These are phyloP conservation scores for Fabriciana adippe DNA, from an alignment of 2,888 invertebrate species.

Conservation along the genomic window DNA sequence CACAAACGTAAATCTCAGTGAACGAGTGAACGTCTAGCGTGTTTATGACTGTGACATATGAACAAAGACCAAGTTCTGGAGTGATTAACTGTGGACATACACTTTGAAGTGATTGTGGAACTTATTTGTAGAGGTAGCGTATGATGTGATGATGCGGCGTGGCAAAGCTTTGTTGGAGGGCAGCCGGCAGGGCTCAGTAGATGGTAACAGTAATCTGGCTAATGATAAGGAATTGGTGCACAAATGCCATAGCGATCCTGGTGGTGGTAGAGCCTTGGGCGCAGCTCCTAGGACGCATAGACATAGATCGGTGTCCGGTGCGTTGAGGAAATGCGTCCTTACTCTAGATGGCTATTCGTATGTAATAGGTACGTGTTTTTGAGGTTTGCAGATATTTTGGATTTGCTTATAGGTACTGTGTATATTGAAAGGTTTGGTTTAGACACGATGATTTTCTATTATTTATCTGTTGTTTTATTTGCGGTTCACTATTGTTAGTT, in stretches of 20 bases:
- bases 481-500: too few species aligned
- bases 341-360: slow-evolving; percentile 93
- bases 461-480: too few species aligned
- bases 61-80: slow-evolving; percentile 38
- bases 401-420: too few species aligned
- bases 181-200: slow-evolving; percentile 77
- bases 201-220: slow-evolving; percentile 63
- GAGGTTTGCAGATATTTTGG: neutral
- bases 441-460: too few species aligned
- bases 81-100: slow-evolving; percentile 42
- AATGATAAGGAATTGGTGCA: slow-evolving; percentile 85
- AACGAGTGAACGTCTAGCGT: slow-evolving; percentile 55
- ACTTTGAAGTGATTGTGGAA: slow-evolving; percentile 5
- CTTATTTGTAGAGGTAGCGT: slow-evolving; percentile 61
- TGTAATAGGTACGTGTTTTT: slow-evolving; percentile 88
- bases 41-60: slow-evolving; percentile 45
- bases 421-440: too few species aligned
- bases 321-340: slow-evolving; percentile 89
- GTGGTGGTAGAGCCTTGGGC: slow-evolving; percentile 75
- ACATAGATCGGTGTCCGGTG: slow-evolving; percentile 78
- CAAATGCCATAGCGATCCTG: slow-evolving; percentile 86
- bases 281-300: slow-evolving; percentile 65
- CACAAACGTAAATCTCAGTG: slow-evolving; percentile 40
- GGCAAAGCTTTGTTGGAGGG: slow-evolving; percentile 75
- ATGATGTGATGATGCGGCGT: slow-evolving; percentile 77